These are phyloP conservation scores for Albula goreensis DNA, from an alignment of 2,113 vertebrate species.

Conservation along the genomic window DNA sequence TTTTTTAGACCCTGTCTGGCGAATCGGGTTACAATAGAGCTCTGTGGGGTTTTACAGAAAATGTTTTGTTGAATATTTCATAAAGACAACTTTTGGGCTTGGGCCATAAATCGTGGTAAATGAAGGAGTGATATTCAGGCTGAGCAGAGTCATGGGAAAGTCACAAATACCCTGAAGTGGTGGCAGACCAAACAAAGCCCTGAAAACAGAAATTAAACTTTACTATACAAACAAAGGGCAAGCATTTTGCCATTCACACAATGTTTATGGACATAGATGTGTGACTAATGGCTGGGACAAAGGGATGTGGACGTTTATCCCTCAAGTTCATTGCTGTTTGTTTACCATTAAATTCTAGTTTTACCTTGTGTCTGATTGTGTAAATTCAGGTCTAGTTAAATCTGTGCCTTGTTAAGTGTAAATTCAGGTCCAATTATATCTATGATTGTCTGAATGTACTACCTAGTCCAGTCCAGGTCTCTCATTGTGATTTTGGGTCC, in stretches of 20 bases:
- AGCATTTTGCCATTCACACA: neutral
- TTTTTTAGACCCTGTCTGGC: conserved; percentile 18
- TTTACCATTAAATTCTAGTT: neutral
- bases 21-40: conserved; percentile 38
- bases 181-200: neutral
- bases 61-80: conserved; percentile 37
- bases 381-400: neutral
- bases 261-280: neutral
- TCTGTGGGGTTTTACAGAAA: conserved; percentile 34
- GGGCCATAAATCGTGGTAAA: conserved; percentile 30
- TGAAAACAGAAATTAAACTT: neutral
- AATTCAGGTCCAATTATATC: neutral
- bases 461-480: no score
- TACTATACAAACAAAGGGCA: neutral
- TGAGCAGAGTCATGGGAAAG: neutral
- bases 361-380: neutral
- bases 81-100: conserved; percentile 29
- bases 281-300: neutral
- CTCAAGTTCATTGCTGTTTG: neutral
- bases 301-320: neutral
- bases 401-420: neutral
- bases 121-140: conserved; percentile 31
- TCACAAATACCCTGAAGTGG: neutral
- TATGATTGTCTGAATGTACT: neutral
- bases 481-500: no score